Evolutionary conservation across 2,888 invertebrate genomes (phyloP).

Genomic region (Pyrrhia umbra): DNA sequence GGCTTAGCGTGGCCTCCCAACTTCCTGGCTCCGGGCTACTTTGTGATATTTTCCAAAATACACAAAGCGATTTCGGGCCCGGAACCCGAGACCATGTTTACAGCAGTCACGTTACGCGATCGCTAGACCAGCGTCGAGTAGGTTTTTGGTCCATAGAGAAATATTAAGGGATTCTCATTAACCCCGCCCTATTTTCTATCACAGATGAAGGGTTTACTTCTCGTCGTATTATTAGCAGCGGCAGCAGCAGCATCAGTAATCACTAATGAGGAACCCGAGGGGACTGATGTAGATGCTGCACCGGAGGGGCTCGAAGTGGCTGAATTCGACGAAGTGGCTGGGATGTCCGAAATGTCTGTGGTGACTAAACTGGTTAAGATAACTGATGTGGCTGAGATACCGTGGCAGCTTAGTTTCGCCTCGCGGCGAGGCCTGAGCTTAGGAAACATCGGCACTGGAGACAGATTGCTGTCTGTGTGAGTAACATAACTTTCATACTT

Average conservation of each 20-base stretch:
- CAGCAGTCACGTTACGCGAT: no score
- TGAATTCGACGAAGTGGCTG: neutral
- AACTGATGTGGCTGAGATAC: neutral
- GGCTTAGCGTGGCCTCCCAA: no score
- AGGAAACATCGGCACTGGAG: neutral
- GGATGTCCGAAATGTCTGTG: neutral
- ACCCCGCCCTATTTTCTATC: neutral
- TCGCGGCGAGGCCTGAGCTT: neutral
- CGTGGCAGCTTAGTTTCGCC: neutral
- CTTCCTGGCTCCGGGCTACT: no score
- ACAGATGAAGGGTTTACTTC: slow-evolving; percentile 30
- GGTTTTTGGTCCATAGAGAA: no score
- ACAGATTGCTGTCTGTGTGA: neutral
- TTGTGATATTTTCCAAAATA: no score
- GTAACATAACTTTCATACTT: neutral
- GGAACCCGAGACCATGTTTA: no score
- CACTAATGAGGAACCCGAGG: neutral
- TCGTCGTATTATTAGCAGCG: slow-evolving; percentile 18
- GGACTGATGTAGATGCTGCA: neutral
- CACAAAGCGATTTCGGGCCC: no score
- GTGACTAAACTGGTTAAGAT: neutral
- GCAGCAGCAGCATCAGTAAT: slow-evolving; percentile 16
- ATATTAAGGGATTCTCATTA: neutral
- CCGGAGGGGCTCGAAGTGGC: neutral
- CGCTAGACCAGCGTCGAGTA: no score